These are phyloP conservation scores for Euwallacea similis DNA, from an alignment of 1,140 invertebrate genomes.

Conservation along the genomic window DNA sequence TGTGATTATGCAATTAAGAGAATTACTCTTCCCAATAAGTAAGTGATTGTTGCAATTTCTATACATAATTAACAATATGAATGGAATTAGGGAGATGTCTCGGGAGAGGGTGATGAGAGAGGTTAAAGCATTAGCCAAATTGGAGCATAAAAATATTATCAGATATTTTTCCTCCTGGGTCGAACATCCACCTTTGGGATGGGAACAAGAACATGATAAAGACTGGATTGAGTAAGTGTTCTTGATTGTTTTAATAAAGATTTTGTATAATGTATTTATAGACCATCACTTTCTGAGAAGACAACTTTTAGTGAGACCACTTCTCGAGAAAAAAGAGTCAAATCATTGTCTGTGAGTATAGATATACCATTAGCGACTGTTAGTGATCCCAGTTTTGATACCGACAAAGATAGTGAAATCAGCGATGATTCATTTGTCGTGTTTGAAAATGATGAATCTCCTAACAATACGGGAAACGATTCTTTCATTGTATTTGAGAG, in stretches of 20 bases:
- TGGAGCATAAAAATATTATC: conserved; percentile 94
- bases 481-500: conserved; percentile 15
- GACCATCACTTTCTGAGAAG: conserved; percentile 8
- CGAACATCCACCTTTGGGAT: conserved; percentile 83
- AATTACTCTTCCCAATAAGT: conserved; percentile 85
- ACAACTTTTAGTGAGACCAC: conserved; percentile 2
- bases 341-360: conserved; percentile 38
- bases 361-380: conserved; percentile 18
- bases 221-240: conserved; percentile 55
- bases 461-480: conserved; percentile 13
- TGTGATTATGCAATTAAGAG: conserved; percentile 94
- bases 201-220: conserved; percentile 81
- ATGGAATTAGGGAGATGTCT: conserved; percentile 22
- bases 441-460: conserved; percentile 55
- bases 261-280: neutral
- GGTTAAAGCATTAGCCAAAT: conserved; percentile 88
- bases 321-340: conserved; percentile 18
- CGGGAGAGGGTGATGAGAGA: conserved; percentile 77
- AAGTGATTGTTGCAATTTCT: conserved; percentile 40
- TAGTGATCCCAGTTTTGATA: conserved; percentile 16
- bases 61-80: neutral
- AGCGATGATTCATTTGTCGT: conserved; percentile 62
- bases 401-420: conserved; percentile 8
- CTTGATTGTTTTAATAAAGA: neutral
- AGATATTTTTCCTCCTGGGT: conserved; percentile 94